Percentiles rank a stretch among this genome's conserved stretches.
Conservation (phyloP, 2,797 vertebrate genomes). For the Cheirogaleus major region DNA sequence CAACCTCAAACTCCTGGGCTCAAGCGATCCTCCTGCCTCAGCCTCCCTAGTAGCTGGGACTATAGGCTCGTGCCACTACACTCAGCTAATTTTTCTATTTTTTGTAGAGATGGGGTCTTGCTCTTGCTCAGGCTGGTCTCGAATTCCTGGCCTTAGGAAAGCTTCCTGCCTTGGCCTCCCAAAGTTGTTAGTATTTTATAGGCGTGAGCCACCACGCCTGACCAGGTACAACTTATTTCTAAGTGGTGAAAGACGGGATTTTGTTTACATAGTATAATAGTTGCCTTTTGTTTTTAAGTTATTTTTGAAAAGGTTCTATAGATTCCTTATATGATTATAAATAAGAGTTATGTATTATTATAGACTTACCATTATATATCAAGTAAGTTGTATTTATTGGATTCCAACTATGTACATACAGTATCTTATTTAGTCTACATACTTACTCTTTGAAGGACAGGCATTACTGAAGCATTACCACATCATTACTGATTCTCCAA, state of each 20-base stretch:
- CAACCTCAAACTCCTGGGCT: not conserved
- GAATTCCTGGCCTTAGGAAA: not conserved
- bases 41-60: not conserved
- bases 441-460: not conserved
- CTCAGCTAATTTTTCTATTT: not conserved
- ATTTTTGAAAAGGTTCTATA: not conserved
- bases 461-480: not conserved
- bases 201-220: not conserved
- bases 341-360: constrained; percentile 43
- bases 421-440: constrained; percentile 3
- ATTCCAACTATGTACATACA: not conserved
- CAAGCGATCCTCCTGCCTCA: not conserved
- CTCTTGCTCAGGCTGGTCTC: not conserved
- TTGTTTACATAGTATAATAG: not conserved
- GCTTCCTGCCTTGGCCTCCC: not conserved
- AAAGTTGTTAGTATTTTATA: not conserved
- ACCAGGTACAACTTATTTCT: constrained; percentile 7
- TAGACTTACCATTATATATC: not conserved
- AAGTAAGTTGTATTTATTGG: not conserved
- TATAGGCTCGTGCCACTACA: not conserved
- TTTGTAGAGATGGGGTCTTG: not conserved
- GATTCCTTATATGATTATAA: constrained; percentile 10
- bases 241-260: constrained; percentile 22
- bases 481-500: not conserved
- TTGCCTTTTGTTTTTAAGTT: constrained; percentile 11